Conservation (phyloP, 2,888 invertebrate species). For the Pristionchus arcanus region DNA sequence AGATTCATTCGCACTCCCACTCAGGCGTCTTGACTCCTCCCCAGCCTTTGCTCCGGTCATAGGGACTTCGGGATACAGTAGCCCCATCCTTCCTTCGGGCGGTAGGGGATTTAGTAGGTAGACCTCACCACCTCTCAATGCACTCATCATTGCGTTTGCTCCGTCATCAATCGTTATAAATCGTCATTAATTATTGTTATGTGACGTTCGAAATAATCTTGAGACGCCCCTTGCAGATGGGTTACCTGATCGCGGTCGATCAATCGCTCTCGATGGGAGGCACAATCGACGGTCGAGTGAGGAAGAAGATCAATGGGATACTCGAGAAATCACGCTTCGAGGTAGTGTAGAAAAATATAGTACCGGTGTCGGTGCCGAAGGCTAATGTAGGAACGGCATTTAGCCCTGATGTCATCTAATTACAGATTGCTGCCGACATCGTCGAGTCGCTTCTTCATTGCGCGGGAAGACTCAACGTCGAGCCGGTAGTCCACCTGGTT, state of each 20-base stretch:
- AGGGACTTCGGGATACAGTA: background rate
- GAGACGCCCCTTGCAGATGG: background rate
- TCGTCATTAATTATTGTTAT: too few relatives aligned
- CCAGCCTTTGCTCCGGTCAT: background rate
- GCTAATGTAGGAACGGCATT: too few relatives aligned
- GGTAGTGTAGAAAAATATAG: too few relatives aligned
- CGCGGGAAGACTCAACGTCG: background rate
- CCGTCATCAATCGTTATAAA: too few relatives aligned
- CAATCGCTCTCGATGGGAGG: slow-evolving; percentile 36
- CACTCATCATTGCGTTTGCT: too few relatives aligned
- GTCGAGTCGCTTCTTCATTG: background rate
- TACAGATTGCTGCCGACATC: slow-evolving; percentile 42
- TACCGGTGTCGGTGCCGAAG: too few relatives aligned
- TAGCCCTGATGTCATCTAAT: too few relatives aligned
- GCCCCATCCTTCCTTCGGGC: background rate
- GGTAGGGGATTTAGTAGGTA: background rate
- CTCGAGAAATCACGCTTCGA: slow-evolving; percentile 36
- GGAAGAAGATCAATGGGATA: background rate
- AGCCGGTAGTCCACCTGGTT: slow-evolving; percentile 38
- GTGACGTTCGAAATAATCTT: background rate
- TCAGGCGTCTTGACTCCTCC: background rate
- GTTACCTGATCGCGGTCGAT: slow-evolving; percentile 41
- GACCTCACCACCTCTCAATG: background rate
- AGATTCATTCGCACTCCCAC: background rate
- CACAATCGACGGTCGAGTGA: background rate